phyloP scores from a whole-genome alignment of 2,888 invertebrate genomes.

The Cryptosula pallasiana region DNA sequence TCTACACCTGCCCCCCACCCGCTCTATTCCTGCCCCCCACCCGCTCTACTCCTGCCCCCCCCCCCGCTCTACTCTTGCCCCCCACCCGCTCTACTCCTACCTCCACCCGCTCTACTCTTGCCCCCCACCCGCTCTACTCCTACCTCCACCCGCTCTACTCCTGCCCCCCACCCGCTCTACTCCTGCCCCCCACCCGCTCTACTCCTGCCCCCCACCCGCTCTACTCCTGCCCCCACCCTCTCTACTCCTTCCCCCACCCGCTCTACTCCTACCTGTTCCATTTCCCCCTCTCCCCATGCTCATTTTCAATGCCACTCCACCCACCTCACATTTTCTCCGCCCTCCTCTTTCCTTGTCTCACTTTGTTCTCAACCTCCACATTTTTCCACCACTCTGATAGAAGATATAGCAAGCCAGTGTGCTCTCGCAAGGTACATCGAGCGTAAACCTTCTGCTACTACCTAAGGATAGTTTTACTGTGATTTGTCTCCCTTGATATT shows the following conservation, averaged over 20 bases:
- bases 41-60: not conserved
- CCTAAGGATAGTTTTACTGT: no score
- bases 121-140: not conserved
- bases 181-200: not conserved
- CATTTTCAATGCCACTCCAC: not conserved
- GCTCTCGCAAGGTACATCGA: no score
- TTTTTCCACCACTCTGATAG: no score
- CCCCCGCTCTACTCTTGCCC: not conserved
- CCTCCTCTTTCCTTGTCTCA: not conserved
- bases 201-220: not conserved
- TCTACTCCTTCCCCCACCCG: not conserved
- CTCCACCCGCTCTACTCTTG: not conserved
- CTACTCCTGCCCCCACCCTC: not conserved
- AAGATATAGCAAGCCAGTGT: no score
- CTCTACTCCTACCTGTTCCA: not conserved
- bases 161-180: not conserved
- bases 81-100: not conserved
- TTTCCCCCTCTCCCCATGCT: not conserved
- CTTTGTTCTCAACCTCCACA: no score
- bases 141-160: not conserved
- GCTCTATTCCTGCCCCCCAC: not conserved
- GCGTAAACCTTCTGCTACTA: no score
- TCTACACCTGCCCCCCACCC: not conserved
- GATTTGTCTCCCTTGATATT: no score
- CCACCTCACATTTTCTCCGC: not conserved